A percentile compares a stretch with the other conserved stretches of the same genome.
phyloP scores from a whole-genome alignment of 2,113 vertebrate species.

The Psilopogon haemacephalus region DNA sequence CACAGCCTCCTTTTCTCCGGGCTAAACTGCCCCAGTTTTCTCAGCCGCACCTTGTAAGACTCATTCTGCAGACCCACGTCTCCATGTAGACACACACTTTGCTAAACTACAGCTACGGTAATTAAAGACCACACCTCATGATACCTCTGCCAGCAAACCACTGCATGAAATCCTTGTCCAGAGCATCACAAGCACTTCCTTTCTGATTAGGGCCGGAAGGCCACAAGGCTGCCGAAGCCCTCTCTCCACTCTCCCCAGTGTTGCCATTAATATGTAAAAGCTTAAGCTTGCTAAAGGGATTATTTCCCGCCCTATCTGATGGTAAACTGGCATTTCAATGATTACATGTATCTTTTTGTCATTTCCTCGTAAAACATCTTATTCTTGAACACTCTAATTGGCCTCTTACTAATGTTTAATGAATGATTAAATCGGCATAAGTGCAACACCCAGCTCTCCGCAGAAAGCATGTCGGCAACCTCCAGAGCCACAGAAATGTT shows the following conservation, averaged over 20 bases:
- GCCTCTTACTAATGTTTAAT: conserved; percentile 75
- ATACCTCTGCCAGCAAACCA: not conserved
- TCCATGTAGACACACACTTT: too few relatives aligned
- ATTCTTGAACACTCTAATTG: conserved; percentile 77
- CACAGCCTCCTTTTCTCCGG: too few relatives aligned
- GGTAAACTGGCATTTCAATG: conserved; percentile 78
- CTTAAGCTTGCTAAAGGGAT: conserved; percentile 83
- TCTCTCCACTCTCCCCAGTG: conserved; percentile 61
- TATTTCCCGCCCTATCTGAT: conserved; percentile 80
- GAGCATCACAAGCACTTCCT: not conserved
- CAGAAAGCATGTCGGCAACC: conserved; percentile 45
- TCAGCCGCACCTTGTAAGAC: too few relatives aligned
- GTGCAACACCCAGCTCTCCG: conserved; percentile 45
- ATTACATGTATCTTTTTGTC: conserved; percentile 81
- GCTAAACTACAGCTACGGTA: not conserved
- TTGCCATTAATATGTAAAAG: conserved; percentile 82
- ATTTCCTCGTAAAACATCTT: conserved; percentile 79
- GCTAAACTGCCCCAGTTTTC: too few relatives aligned
- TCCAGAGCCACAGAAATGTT: conserved; percentile 41
- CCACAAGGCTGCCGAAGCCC: conserved; percentile 27
- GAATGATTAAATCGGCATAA: conserved; percentile 75
- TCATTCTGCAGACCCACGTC: too few relatives aligned
- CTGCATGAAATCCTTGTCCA: not conserved
- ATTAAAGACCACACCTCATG: not conserved
- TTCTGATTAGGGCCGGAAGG: conserved; percentile 33